Evolutionary conservation across 1,140 invertebrate genomes (phyloP), one percentile per base, ranked within the genome.

Genomic region (Pseudomyrmex dendroicus): DNA sequence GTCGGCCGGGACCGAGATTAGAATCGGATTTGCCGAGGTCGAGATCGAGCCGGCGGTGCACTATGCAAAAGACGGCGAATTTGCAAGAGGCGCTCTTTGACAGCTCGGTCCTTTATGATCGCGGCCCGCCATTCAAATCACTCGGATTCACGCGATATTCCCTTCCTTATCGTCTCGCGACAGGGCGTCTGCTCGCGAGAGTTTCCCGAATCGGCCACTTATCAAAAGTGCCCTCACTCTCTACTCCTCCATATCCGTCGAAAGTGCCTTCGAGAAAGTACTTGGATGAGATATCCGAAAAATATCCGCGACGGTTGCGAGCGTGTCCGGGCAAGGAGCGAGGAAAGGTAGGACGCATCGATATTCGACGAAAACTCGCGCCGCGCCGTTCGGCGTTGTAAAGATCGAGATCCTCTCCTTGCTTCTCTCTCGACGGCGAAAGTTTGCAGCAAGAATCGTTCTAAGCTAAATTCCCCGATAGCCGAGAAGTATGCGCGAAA

Each of bases 381-480:
- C 50, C 50, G 13, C 50, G 10, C 12, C 50, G 50, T 52, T 52
- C 50, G 35, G 35, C 52, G 20, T 77, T 72, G 76, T 80, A 54
- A 64, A 73, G 74, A 80, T 84, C 84, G 76, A 12, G 73, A 80
- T 52, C 73, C 20, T 46, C 74, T 62, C 56, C 25, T 46, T 50
- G 20, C 68, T 56, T 25, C 22, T 25, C 12, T 35, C 62, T 64
- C 68, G 62, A 82, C 83, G 83, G 70, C 61, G 56, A 82, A 86
- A 86, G 83, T 86, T 86, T 73, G 67, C 63, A 56, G 67, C 68
- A 86, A 84, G 76, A 86, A 86, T 86, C 85, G 85, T 86, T 86
- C 62, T 68, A 84, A 86, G 84, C 83, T 83, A 85, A 83, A 67
- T 66, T 57, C 83, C 48, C 54, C 62, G 25, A 54, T 61, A 82